These are phyloP conservation scores for Gadopsis marmoratus DNA, from an alignment of 2,797 vertebrate species.

Conservation along the genomic window DNA sequence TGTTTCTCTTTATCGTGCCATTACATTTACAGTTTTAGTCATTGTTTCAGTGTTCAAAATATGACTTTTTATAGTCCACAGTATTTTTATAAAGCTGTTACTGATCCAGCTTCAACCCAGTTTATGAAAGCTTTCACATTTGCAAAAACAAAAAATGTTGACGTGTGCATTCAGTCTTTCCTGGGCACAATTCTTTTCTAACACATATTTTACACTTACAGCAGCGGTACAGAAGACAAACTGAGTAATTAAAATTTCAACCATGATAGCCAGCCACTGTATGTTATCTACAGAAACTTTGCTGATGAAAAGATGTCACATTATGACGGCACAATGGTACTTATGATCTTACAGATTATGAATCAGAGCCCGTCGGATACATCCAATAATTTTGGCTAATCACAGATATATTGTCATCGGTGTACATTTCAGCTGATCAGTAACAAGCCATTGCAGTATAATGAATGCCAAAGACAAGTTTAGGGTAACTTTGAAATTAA, in stretches of 20 bases:
- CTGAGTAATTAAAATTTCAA: background rate
- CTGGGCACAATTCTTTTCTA: background rate
- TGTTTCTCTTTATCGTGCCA: background rate
- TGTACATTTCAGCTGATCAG: background rate
- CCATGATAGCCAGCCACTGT: background rate
- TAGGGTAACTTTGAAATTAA: background rate
- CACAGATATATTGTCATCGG: background rate
- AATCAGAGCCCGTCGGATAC: background rate
- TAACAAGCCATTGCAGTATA: background rate
- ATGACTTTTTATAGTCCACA: background rate
- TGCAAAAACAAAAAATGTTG: background rate
- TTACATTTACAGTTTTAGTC: background rate
- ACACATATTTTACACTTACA: background rate
- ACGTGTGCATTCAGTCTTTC: background rate
- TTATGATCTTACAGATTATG: background rate
- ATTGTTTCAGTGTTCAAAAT: background rate
- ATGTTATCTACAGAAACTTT: background rate
- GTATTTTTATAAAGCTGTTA: background rate
- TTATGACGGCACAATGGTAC: background rate
- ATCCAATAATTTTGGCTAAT: background rate
- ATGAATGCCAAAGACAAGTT: background rate
- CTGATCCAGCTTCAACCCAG: background rate
- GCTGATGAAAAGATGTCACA: background rate
- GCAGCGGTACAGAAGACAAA: no score
- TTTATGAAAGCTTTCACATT: background rate